phyloP scores from a whole-genome alignment of 37 sponge, comb jelly and placozoan species.

The Dysidea cf. avara region DNA sequence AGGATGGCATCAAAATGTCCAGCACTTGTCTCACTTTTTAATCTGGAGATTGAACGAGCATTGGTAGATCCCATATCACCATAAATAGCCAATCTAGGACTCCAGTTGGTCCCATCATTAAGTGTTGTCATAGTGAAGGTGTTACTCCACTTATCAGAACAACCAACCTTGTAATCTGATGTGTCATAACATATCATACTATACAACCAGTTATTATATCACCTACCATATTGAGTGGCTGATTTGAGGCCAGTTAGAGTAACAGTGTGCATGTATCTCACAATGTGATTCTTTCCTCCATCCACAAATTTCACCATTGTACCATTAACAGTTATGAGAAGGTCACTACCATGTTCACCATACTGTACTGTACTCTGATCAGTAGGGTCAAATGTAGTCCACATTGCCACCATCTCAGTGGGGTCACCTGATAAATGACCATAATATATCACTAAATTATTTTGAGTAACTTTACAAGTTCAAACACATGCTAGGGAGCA shows the following conservation, averaged over 20 bases:
- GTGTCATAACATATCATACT: no score
- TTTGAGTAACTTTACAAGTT: no score
- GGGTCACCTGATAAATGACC: no score
- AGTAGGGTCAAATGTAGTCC: slow-evolving; percentile 23
- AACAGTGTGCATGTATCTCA: slow-evolving; percentile 20
- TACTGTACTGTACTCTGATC: slow-evolving; percentile 3
- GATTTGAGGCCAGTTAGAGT: slow-evolving; percentile 5
- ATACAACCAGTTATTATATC: no score
- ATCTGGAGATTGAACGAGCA: neutral
- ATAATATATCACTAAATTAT: no score
- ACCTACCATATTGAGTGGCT: slow-evolving; percentile 10
- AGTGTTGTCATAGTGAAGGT: slow-evolving; percentile 14
- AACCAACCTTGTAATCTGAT: slow-evolving; percentile 14
- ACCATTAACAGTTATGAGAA: slow-evolving; percentile 5
- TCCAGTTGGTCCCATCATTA: slow-evolving; percentile 20
- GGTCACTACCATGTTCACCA: slow-evolving; percentile 2
- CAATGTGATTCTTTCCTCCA: neutral
- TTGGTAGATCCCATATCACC: slow-evolving; percentile 28
- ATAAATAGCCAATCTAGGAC: slow-evolving; percentile 25
- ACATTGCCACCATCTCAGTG: slow-evolving; percentile 2
- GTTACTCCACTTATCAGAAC: slow-evolving; percentile 17
- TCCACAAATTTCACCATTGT: slow-evolving; percentile 21
- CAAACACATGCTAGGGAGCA: no score
- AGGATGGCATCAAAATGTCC: slow-evolving; percentile 2
- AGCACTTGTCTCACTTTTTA: slow-evolving; percentile 1